Conservation (phyloP, 2,797 vertebrate species). For the Iguana delicatissima region DNA sequence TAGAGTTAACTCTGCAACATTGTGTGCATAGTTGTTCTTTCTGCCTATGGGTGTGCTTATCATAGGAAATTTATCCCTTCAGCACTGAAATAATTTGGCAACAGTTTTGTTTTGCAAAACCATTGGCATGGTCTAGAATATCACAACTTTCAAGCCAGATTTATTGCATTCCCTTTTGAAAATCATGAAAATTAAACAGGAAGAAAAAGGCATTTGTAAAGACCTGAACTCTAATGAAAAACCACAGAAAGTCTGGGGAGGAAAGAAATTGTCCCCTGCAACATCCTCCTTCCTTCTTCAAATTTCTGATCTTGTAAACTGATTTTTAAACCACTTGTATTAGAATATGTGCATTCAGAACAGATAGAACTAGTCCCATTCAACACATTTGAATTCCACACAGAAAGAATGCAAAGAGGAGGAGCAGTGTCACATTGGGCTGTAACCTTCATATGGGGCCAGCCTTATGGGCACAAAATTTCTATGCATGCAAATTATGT, state of each 20-base stretch:
- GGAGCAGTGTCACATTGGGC: neutral
- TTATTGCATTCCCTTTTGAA: slow-evolving; percentile 52
- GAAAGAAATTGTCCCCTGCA: neutral
- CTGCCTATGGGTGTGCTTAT: neutral
- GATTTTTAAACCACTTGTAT: neutral
- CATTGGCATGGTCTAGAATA: slow-evolving; percentile 35
- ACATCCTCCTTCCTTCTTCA: neutral
- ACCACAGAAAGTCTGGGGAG: accelerated
- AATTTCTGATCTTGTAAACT: neutral
- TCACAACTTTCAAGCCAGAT: slow-evolving; percentile 23
- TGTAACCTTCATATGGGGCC: neutral
- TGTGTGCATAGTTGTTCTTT: neutral
- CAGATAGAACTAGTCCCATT: neutral
- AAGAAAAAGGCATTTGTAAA: neutral
- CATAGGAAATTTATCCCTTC: neutral
- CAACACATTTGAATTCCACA: neutral
- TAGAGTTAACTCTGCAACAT: neutral
- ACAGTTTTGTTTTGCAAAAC: slow-evolving; percentile 30
- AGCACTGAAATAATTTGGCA: slow-evolving; percentile 35
- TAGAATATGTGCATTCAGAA: neutral
- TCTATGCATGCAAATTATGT: too few relatives aligned
- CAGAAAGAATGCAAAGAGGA: neutral
- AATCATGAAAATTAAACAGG: slow-evolving; percentile 49
- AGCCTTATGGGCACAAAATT: too few relatives aligned
- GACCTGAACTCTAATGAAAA: slow-evolving; percentile 20